phyloP scores from a whole-genome alignment of 2,888 invertebrate genomes.

The Lasioglossum figueresi region DNA sequence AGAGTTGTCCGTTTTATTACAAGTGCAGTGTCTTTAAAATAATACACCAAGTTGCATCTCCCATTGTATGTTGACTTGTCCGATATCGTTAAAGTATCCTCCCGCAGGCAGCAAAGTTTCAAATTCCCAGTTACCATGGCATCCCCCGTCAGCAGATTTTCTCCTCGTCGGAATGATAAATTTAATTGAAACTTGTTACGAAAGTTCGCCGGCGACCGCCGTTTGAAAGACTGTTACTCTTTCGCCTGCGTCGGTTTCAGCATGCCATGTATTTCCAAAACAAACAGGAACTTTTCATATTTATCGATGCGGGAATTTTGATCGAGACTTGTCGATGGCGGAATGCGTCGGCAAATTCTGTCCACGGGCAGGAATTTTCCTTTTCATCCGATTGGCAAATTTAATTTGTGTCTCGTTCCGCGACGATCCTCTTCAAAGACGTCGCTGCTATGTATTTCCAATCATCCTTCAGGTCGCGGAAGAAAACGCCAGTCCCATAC shows the following conservation, averaged over 20 bases:
- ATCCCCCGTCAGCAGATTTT: background rate
- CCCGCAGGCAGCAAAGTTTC: background rate
- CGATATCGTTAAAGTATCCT: slow-evolving; percentile 1
- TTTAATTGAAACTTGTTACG: slow-evolving; percentile 44
- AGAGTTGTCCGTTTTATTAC: background rate
- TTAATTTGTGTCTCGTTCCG: slow-evolving; percentile 38
- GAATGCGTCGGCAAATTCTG: background rate
- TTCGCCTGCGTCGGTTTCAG: background rate
- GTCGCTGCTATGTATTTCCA: slow-evolving; percentile 36
- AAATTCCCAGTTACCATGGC: slow-evolving; percentile 4
- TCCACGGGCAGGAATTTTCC: background rate
- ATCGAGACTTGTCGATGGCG: background rate
- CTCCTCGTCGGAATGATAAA: slow-evolving; percentile 20
- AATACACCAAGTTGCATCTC: background rate
- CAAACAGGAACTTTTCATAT: slow-evolving; percentile 24
- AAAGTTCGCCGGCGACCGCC: background rate
- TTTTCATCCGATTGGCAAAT: slow-evolving; percentile 39
- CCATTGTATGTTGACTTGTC: background rate
- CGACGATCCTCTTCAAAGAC: slow-evolving; percentile 34
- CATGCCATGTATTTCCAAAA: slow-evolving; percentile 8
- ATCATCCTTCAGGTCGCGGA: slow-evolving; percentile 29
- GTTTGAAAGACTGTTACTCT: slow-evolving; percentile 11
- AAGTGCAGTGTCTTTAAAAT: background rate
- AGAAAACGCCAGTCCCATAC: background rate
- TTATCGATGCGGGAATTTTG: slow-evolving; percentile 35